phyloP scores from a whole-genome alignment of 2,797 vertebrate species.

The Brotogeris chrysoptera region DNA sequence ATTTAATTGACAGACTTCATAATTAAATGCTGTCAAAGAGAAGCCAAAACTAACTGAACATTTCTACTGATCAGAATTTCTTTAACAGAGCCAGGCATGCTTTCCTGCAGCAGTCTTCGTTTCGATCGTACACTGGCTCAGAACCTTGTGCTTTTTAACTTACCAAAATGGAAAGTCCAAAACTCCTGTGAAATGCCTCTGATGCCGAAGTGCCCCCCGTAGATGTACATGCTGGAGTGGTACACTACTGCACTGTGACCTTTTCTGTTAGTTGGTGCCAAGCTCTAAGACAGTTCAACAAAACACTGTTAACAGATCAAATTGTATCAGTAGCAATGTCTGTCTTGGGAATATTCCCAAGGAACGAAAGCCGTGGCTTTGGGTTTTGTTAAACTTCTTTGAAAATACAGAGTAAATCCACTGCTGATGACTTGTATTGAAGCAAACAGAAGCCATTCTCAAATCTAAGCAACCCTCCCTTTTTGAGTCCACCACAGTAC shows the following conservation, averaged over 20 bases:
- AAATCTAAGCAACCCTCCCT: background rate
- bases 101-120: background rate
- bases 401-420: background rate
- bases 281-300: conserved; percentile 52
- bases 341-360: background rate
- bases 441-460: background rate
- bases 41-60: background rate
- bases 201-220: conserved; percentile 86
- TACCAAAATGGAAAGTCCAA: conserved; percentile 84
- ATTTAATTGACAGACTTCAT: background rate
- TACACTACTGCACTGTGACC: conserved; percentile 85
- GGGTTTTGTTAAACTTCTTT: background rate
- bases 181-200: conserved; percentile 87
- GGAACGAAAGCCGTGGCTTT: background rate
- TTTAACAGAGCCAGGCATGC: background rate
- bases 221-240: conserved; percentile 81
- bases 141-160: conserved; percentile 42
- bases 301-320: background rate
- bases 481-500: background rate
- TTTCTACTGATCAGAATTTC: background rate
- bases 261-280: conserved; percentile 83
- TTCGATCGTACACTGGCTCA: background rate
- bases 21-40: background rate
- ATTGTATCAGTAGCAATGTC: background rate
- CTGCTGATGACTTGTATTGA: background rate